Base-by-base conservation (phyloP, 2,888 invertebrate species). In the Odontocolon sp. region DNA sequence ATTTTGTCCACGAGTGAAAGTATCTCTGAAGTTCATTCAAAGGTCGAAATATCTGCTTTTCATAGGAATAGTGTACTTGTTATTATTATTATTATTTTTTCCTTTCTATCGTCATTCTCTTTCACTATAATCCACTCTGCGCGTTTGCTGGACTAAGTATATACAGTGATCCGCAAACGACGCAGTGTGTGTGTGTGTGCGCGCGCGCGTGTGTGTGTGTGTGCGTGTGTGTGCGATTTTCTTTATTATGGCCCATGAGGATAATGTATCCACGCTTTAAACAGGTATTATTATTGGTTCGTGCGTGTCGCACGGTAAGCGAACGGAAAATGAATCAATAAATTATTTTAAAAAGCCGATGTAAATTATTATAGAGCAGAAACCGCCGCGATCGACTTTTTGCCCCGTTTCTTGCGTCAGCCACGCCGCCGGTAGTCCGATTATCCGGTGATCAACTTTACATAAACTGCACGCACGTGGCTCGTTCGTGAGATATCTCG, bases 101-200 rank as follows among this genome's bases (percentile, higher is more conserved):
- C 9, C 18, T 16, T 26, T n/a, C n/a, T n/a, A n/a, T n/a, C n/a
- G n/a, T n/a, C n/a, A n/a, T n/a, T n/a, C n/a, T n/a, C 57, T 8
- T 14, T 8, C n/a, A 45, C 50, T 33, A 11, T 52, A 14, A 42
- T 40, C 52, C 31, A 71, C 54, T 28, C 57, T 18, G 31, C 47
- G 59, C 67, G 59, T 67, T 73, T 26, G 59, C 31, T 52, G 67
- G 73, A 26, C 73, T 67, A 67, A 36, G 66, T 31, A 26, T 59
- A 26, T 31, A 47, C n/a, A n/a, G 40, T 59, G 21, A 50, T 73
- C 67, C 66, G 73, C 42, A 31, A 67, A 67, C 57, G 59, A 47
- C 73, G 59, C 26, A 33, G 61, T 18, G 33, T 59, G 47, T 47
- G 26, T 14, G 8, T n/a, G 11, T 50, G 23, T 45, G 36, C 36